Evolutionary conservation across 2,888 invertebrate genomes (phyloP), one percentile per base, ranked within the genome.

Genomic region (Sicus ferrugineus): DNA sequence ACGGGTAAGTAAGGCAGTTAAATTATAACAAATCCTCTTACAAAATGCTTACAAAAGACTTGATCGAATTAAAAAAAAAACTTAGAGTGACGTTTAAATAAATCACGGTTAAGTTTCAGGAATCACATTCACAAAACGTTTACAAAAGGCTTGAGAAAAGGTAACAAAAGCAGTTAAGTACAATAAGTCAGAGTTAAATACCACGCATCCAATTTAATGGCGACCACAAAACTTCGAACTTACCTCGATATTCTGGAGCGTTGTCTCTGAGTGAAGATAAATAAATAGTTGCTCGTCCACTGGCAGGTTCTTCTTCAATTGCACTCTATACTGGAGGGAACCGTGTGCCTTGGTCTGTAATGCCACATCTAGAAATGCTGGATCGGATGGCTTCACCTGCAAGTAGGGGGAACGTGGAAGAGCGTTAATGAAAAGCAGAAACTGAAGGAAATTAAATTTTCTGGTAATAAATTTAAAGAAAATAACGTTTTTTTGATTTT

Each of bases 301-400:
- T 70, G 83, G 81, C 31, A 82, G 73, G 65, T 81, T 76, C 61
- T 79, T 78, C 56, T 79, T 70, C 67, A 84, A 76, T 74, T 76
- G 79, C 65, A 84, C 76, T 71, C 80, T 83, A 73, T 84, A 86
- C 73, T 84, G 83, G 71, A 79, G 70, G 42, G 80, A 71, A 62
- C 85, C 84, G 67, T 83, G 81, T 23, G 80, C 72, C 72, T 85
- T 84, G 64, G 79, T 78, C 65, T 82, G 76, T 63, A 78, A 76
- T 34, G 78, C 78, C 42, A 85, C 76, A 74, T 78, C 74, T 64
- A 86, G 74, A 71, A 79, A 75, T 68, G 79, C 79, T 63, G 78
- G 62, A 77, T 86, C 80, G n/a, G 85, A 85, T 73, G 86, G 73
- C 75, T 79, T 81, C 14, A 86, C 81, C 85, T 85, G 75, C 48